These are phyloP conservation scores for Callionymus lyra DNA, from an alignment of 2,113 vertebrate genomes.

Conservation along the genomic window DNA sequence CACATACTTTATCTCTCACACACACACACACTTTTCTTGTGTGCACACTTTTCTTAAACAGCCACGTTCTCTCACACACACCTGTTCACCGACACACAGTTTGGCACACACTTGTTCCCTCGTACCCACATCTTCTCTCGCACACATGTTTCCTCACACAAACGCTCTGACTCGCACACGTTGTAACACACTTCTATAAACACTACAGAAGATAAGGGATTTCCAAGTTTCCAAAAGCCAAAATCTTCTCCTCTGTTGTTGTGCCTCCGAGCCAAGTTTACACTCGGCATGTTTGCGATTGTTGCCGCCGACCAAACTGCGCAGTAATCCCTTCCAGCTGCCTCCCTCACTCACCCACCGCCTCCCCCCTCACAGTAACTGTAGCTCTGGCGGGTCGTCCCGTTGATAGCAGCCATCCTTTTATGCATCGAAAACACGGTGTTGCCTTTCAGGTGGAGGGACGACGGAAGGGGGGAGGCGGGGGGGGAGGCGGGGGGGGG, in stretches of 20 bases:
- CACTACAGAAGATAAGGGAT: slow-evolving; percentile 9
- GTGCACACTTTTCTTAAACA: too few relatives aligned
- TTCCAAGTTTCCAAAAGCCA: slow-evolving; percentile 28
- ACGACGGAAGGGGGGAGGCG: slow-evolving; percentile 39
- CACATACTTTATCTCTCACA: too few relatives aligned
- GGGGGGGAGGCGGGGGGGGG: slow-evolving; percentile 28
- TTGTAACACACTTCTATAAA: slow-evolving; percentile 5
- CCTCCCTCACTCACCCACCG: slow-evolving; percentile 51
- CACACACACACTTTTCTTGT: too few relatives aligned
- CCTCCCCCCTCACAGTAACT: slow-evolving; percentile 44
- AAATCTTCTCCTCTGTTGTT: slow-evolving; percentile 40
- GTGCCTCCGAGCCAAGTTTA: slow-evolving; percentile 48
- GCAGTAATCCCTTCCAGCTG: slow-evolving; percentile 62
- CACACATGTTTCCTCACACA: too few relatives aligned
- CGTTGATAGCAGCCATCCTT: slow-evolving; percentile 61
- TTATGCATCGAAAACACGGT: slow-evolving; percentile 61
- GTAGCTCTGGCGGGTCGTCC: slow-evolving; percentile 51
- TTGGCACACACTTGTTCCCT: too few relatives aligned
- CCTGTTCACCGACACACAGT: too few relatives aligned
- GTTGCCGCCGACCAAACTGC: slow-evolving; percentile 54
- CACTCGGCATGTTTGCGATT: slow-evolving; percentile 57
- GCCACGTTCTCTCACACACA: too few relatives aligned
- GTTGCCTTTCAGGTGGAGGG: slow-evolving; percentile 58
- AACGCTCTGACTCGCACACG: too few relatives aligned
- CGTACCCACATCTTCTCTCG: too few relatives aligned